These are phyloP conservation scores for Muscicapa striata DNA, from an alignment of 2,797 vertebrate genomes.

Conservation along the genomic window DNA sequence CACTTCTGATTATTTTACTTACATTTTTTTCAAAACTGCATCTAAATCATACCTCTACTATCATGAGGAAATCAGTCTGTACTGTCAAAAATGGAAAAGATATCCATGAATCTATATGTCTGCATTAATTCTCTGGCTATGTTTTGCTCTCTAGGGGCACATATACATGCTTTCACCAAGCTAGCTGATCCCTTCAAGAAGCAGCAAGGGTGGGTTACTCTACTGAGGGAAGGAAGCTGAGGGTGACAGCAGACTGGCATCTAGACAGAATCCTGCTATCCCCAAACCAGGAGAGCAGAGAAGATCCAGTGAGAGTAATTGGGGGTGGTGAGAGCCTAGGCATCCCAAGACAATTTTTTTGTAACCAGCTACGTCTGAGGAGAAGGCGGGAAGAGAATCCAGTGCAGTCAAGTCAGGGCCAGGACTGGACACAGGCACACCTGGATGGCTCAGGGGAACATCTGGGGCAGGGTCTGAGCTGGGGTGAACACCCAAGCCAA, in stretches of 20 bases:
- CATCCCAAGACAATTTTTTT: neutral
- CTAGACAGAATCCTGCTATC: neutral
- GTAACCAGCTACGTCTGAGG: neutral
- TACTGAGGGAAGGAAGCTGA: neutral
- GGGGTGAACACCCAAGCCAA: neutral
- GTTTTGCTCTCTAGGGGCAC: neutral
- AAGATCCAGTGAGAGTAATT: neutral
- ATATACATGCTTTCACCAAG: neutral
- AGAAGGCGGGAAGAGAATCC: neutral
- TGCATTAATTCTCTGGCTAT: neutral
- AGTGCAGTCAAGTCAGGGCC: neutral
- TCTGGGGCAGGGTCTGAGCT: too few species aligned
- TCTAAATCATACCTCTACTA: neutral
- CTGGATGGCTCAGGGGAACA: neutral
- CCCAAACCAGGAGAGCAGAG: neutral
- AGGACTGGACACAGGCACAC: rapidly evolving
- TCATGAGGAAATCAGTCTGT: neutral
- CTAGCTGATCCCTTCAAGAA: neutral
- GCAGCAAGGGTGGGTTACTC: neutral
- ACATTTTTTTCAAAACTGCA: neutral
- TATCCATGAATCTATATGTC: neutral
- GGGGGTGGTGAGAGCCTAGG: neutral
- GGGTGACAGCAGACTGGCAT: neutral
- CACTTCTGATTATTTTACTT: neutral
- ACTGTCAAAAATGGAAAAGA: neutral